Conservation (phyloP, 2,113 vertebrate species). For the Antechinus stuartii region DNA sequence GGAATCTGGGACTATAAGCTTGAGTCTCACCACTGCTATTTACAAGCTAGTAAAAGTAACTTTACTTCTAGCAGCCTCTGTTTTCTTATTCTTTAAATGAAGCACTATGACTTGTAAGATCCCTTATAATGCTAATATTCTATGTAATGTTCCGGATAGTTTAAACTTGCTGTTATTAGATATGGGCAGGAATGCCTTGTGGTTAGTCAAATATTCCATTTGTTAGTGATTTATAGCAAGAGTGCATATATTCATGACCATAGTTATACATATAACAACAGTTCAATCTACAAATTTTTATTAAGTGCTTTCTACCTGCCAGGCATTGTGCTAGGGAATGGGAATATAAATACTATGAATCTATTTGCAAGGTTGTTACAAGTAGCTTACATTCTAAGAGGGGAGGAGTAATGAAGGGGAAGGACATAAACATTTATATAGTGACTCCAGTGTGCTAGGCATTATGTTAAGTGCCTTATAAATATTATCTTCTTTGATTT, state of each 20-base stretch:
- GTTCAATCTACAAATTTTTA: not conserved
- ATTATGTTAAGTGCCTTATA: not conserved
- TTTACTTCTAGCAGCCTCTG: not conserved
- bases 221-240: not conserved
- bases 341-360: not conserved
- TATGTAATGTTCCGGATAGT: not conserved
- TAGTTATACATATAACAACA: not conserved
- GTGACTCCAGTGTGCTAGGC: not conserved
- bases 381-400: not conserved
- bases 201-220: not conserved
- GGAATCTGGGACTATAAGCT: not conserved
- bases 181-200: not conserved
- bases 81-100: not conserved
- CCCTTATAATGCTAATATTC: not conserved
- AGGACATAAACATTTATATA: not conserved
- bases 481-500: not conserved
- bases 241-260: not conserved
- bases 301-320: not conserved
- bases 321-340: not conserved
- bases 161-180: not conserved
- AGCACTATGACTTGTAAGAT: not conserved
- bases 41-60: not conserved
- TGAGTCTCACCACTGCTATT: not conserved
- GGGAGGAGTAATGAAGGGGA: no score
- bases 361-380: not conserved